phyloP scores from a whole-genome alignment of 2,888 invertebrate genomes.

The Caenorhabditis wallacei region DNA sequence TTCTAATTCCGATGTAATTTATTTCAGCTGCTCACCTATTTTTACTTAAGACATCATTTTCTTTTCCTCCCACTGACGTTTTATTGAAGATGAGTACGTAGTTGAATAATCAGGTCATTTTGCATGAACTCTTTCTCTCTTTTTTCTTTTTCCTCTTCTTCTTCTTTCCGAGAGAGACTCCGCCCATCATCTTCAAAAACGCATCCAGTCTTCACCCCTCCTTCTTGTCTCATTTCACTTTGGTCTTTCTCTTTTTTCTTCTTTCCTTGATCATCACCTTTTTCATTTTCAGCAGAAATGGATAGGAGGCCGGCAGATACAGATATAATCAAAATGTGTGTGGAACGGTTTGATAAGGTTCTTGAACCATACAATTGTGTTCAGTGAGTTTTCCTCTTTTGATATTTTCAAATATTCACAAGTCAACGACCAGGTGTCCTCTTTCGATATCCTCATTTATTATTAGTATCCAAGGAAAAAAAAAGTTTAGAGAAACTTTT shows the following conservation, averaged over 20 bases:
- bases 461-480: conserved; percentile 27
- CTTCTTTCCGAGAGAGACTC: not conserved
- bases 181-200: conserved; percentile 42
- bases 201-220: conserved; percentile 25
- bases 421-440: conserved; percentile 47
- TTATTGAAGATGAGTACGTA: conserved; percentile 33
- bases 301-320: conserved; percentile 8
- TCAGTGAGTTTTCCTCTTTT: conserved; percentile 43
- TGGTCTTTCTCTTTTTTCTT: conserved; percentile 2
- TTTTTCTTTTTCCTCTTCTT: conserved; percentile 16
- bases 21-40: conserved; percentile 49
- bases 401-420: conserved; percentile 15
- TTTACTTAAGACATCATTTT: conserved; percentile 16
- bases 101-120: conserved; percentile 46
- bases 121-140: conserved; percentile 8
- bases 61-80: conserved; percentile 29
- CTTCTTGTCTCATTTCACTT: conserved; percentile 25
- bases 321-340: conserved; percentile 38
- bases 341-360: conserved; percentile 43
- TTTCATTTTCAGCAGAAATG: conserved; percentile 18
- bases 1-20: not conserved
- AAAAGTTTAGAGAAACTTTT: conserved; percentile 25
- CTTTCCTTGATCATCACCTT: not conserved
- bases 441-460: conserved; percentile 35
- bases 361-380: conserved; percentile 55